Base-by-base conservation (phyloP, 92 coral and sea anemone species). In the Zoanthus gigantus region DNA sequence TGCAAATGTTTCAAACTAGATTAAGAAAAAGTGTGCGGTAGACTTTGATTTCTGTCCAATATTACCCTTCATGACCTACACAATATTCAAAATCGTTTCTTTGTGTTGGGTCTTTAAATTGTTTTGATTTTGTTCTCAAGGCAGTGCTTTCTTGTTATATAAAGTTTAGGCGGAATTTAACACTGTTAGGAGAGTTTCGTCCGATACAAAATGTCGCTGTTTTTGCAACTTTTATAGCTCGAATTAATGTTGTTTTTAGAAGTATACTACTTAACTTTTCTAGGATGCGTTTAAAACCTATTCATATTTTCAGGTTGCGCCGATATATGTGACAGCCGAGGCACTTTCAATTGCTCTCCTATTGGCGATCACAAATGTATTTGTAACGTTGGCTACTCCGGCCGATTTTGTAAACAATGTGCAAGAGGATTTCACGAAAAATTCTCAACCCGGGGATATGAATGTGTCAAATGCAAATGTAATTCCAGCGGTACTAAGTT, bases 301-400 rank as follows among this genome's bases (percentile, higher is more conserved):
- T 66, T 46, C 44, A 65, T 6, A 47, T 45, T 77, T 81, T 45
- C 66, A 81, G 85, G 85, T 81, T 81, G 85, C 30, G 74, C 32
- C 44, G 57, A 53, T 44, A 18, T 47, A 23, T 61, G 74, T 28
- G 57, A 81, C 71, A 9, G n/a, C 2, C 83, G 14, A 17, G 84
- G 84, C 13, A 23, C 48, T 67, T 29, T 13, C 28, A 46, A 45
- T 9, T 81, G 85, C 44, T 46, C 75, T 37, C 76, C 52, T 13
- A 50, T 32, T 18, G 72, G 46, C 23, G 85, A 60, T 65, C 60
- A 15, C 9, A 32, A 81, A 30, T 81, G 85, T 15, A 63, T 81
- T 12, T 92, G 94, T 42, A 86, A 65, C 11, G 45, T 23, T 11
- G 92, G 94, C 0, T 90, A 92, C 32, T 15, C 29, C 68, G 94